phyloP scores from a whole-genome alignment of 2,113 vertebrate species.

The Tenrec ecaudatus region DNA sequence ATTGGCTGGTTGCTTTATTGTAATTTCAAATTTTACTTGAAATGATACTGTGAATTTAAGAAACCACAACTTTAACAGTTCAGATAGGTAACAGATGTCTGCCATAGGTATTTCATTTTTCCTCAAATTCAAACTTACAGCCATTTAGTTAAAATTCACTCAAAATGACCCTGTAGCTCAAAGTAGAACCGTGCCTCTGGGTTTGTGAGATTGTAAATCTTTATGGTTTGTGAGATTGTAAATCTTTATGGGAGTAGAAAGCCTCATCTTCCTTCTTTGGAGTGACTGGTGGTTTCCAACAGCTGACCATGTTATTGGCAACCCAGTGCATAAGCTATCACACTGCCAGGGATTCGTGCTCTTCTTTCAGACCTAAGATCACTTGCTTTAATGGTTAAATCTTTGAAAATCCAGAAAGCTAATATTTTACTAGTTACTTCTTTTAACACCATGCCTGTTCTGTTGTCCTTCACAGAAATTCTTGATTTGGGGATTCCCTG shows the following conservation, averaged over 20 bases:
- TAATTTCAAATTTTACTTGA: constrained; percentile 35
- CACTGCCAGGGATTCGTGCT: not conserved
- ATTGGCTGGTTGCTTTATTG: not conserved
- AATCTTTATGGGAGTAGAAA: no score
- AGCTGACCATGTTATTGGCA: no score
- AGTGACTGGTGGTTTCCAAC: no score
- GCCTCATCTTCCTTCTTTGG: no score
- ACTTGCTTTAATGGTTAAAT: constrained; percentile 26
- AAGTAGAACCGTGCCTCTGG: no score
- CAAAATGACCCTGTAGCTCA: no score
- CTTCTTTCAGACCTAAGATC: constrained; percentile 8
- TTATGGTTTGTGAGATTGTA: no score
- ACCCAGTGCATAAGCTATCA: no score
- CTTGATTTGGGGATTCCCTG: constrained; percentile 3
- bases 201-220: no score
- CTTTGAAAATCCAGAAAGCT: not conserved
- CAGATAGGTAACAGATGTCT: not conserved
- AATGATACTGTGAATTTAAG: not conserved
- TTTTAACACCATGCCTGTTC: constrained; percentile 7
- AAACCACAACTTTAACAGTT: not conserved
- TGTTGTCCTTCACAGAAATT: constrained; percentile 12
- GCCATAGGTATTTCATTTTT: not conserved
- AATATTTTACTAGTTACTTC: not conserved
- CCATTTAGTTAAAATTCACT: no score
- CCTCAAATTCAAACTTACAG: no score